Evolutionary conservation across 30 jellyfish, hydroid and myxozoan genomes (phyloP).

Genomic region (Cassiopea xamachana): DNA sequence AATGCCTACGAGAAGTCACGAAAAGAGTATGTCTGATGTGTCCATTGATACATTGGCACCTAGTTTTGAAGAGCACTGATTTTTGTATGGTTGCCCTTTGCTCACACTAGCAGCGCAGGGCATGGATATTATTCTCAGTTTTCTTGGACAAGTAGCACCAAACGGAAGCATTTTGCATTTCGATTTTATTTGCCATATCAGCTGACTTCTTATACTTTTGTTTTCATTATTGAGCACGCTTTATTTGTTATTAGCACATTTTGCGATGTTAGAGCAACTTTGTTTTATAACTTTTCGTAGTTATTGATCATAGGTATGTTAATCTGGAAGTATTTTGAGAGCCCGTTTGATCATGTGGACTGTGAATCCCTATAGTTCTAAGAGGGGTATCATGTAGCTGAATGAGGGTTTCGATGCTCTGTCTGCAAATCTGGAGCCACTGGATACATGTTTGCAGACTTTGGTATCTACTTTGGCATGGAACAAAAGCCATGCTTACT

Average conservation of each 20-base stretch:
- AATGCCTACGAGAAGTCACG: conserved; percentile 59
- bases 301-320: neutral
- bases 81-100: neutral
- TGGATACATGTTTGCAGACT: no score
- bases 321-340: neutral
- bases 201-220: neutral
- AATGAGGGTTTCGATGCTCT: no score
- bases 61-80: neutral
- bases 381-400: neutral
- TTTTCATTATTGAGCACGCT: neutral
- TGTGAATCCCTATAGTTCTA: neutral
- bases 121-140: neutral
- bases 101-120: neutral
- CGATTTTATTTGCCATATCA: neutral
- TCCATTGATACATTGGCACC: neutral
- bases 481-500: no score
- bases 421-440: no score
- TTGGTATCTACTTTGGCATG: no score
- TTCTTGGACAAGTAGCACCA: neutral
- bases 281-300: neutral
- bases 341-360: neutral
- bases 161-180: neutral
- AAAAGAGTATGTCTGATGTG: conserved; percentile 51
- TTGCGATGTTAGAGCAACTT: neutral
- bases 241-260: neutral